Evolutionary conservation across 1,140 invertebrate genomes (phyloP).

Genomic region (Atta colombica): DNA sequence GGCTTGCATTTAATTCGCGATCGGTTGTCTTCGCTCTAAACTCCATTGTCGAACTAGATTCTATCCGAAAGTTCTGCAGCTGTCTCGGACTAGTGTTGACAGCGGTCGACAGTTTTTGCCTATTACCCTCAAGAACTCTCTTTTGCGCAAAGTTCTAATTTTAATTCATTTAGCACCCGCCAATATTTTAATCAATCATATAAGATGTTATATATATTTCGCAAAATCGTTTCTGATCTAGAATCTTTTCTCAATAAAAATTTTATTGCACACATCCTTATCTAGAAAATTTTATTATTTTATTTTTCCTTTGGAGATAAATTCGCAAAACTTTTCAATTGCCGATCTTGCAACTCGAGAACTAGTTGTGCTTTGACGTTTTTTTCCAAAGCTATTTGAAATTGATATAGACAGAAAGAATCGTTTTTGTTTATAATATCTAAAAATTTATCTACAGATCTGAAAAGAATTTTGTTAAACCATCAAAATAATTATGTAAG

Average conservation of each 20-base stretch:
- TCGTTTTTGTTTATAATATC: no score
- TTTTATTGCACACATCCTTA: background rate
- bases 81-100: slow-evolving; percentile 48
- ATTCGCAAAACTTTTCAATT: background rate
- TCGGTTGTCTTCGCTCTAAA: slow-evolving; percentile 72
- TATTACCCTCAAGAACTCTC: slow-evolving; percentile 15
- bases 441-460: no score
- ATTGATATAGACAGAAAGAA: background rate
- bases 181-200: background rate
- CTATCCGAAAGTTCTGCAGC: slow-evolving; percentile 63
- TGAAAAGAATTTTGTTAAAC: no score
- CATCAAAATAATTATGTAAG: no score
- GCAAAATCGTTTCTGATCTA: background rate
- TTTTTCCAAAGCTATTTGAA: background rate
- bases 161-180: slow-evolving; percentile 15
- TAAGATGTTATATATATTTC: background rate
- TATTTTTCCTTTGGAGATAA: background rate
- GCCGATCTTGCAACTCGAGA: background rate
- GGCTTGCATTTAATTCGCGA: slow-evolving; percentile 73
- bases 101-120: slow-evolving; percentile 5
- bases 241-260: background rate
- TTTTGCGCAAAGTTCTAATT: background rate
- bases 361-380: background rate
- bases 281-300: background rate
- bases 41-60: slow-evolving; percentile 16